phyloP scores from a whole-genome alignment of 1,140 invertebrate species.

The Drosophila biarmipes region DNA sequence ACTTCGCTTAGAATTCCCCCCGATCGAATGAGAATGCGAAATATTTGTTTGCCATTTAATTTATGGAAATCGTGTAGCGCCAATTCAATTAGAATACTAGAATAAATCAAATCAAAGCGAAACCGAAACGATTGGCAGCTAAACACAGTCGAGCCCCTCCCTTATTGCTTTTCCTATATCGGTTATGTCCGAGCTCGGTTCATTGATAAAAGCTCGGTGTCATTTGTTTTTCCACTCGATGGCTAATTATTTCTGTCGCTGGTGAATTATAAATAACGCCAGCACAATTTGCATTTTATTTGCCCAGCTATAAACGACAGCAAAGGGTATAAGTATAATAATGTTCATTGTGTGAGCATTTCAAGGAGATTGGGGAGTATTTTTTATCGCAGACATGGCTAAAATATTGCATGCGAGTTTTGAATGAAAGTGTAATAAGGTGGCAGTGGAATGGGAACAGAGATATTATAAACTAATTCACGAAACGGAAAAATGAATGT shows the following conservation, averaged over 20 bases:
- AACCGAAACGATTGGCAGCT: slow-evolving; percentile 9
- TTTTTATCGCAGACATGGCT: slow-evolving; percentile 5
- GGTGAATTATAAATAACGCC: slow-evolving; percentile 54
- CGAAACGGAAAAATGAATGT: not conserved
- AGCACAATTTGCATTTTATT: slow-evolving; percentile 40
- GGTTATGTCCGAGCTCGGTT: slow-evolving; percentile 9
- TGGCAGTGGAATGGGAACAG: not conserved
- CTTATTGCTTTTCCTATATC: slow-evolving; percentile 5
- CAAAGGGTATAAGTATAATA: slow-evolving; percentile 14
- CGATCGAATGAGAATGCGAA: slow-evolving; percentile 55
- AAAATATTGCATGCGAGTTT: slow-evolving; percentile 35
- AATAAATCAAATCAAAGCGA: slow-evolving; percentile 10
- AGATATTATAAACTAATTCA: not conserved
- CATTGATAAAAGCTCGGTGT: slow-evolving; percentile 66
- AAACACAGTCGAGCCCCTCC: slow-evolving; percentile 35
- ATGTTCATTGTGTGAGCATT: slow-evolving; percentile 11
- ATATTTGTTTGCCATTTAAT: slow-evolving; percentile 64
- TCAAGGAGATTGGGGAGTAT: slow-evolving; percentile 11
- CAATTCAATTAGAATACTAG: slow-evolving; percentile 68
- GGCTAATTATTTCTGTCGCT: slow-evolving; percentile 48
- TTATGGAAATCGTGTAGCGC: slow-evolving; percentile 74
- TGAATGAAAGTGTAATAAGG: slow-evolving; percentile 12
- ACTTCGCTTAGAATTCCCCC: slow-evolving; percentile 21
- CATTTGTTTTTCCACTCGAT: slow-evolving; percentile 33
- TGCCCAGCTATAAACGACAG: slow-evolving; percentile 8